These are phyloP conservation scores for Sycophila sp. DNA, from an alignment of 1,140 invertebrate genomes.

Conservation along the genomic window DNA sequence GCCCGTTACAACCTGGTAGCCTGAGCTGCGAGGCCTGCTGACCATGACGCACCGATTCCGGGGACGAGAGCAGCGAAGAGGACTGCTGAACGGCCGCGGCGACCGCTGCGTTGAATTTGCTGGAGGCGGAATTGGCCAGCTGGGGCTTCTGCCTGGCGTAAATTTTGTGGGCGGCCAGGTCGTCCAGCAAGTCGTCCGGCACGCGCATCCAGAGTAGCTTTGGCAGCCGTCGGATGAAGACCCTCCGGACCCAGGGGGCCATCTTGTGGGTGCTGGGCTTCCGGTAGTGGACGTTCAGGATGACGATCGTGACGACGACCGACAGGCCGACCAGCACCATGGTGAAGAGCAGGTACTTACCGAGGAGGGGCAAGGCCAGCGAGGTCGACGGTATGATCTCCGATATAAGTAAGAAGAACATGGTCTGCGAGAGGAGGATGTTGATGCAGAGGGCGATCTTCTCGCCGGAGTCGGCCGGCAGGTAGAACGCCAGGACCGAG, in stretches of 20 bases:
- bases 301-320: conserved; percentile 96
- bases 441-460: conserved; percentile 99
- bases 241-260: conserved; percentile 87
- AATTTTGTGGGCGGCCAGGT: conserved; percentile 83
- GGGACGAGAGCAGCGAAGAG: conserved; percentile 77
- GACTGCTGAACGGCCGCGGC: conserved; percentile 68
- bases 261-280: conserved; percentile 98
- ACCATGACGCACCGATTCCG: conserved; percentile 73
- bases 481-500: conserved; percentile 94
- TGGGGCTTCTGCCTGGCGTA: conserved; percentile 55
- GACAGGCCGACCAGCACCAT: conserved; percentile 97
- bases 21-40: not conserved
- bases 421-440: conserved; percentile 97
- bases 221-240: conserved; percentile 88
- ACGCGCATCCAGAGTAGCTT: conserved; percentile 87
- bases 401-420: conserved; percentile 98
- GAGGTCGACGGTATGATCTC: conserved; percentile 99
- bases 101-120: conserved; percentile 75
- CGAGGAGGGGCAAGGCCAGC: conserved; percentile 92
- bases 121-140: conserved; percentile 55
- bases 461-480: conserved; percentile 98
- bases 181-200: conserved; percentile 81
- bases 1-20: conserved; percentile 74
- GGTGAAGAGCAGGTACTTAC: conserved; percentile 98
- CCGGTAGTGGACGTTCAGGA: conserved; percentile 98